Conservation (phyloP, 2,888 invertebrate genomes). For the Druceiella hillmani region DNA sequence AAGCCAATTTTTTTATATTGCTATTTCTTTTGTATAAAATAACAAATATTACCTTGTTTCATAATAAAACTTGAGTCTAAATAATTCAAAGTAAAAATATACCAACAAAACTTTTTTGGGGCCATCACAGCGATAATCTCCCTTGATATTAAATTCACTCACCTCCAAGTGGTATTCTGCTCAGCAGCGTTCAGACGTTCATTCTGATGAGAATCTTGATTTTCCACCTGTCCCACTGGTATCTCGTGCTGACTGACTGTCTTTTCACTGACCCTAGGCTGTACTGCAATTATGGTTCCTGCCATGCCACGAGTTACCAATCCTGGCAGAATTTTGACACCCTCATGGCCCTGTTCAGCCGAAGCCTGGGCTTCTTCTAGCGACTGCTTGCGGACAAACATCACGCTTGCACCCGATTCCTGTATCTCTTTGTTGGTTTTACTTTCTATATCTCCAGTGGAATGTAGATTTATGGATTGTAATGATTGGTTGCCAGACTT, state of each 20-base stretch:
- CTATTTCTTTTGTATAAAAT: too few species aligned
- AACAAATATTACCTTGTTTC: too few species aligned
- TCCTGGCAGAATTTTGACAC: constrained; percentile 5
- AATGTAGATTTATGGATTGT: too few species aligned
- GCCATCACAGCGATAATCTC: too few species aligned
- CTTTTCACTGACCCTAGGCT: constrained; percentile 4
- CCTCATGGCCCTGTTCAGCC: constrained; percentile 3
- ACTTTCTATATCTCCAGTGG: too few species aligned
- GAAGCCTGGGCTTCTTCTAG: constrained; percentile 16
- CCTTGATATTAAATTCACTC: too few species aligned
- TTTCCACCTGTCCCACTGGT: constrained; percentile 8
- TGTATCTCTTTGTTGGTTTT: too few species aligned
- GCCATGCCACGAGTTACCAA: constrained; percentile 3
- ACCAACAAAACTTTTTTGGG: too few species aligned
- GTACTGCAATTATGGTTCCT: neutral
- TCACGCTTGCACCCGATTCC: constrained; percentile 14
- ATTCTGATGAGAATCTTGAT: too few species aligned
- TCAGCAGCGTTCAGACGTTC: constrained; percentile 6
- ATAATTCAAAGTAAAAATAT: too few species aligned
- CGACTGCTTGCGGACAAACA: constrained; percentile 16
- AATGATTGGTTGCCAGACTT: constrained; percentile 10
- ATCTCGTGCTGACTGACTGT: constrained; percentile 1
- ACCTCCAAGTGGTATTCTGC: constrained; percentile 14
- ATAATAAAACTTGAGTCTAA: too few species aligned
- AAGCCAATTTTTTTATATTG: too few species aligned